Evolutionary conservation across 1,140 invertebrate species (phyloP), one percentile per base, ranked within the genome.

Genomic region (Drosophila pectinifera): DNA sequence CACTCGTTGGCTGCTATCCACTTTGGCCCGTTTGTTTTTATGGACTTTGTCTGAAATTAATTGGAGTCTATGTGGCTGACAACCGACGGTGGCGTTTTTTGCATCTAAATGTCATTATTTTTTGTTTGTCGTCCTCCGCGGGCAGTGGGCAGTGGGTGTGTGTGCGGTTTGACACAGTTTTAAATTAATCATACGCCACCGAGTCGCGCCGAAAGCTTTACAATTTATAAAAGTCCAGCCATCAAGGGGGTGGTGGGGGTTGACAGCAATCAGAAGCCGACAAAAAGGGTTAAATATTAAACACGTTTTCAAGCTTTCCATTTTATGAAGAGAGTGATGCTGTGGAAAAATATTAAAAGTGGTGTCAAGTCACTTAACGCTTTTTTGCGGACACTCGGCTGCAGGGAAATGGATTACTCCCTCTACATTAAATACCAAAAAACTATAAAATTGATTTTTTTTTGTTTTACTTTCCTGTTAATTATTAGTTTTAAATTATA

Each of bases 111-210:
- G 80, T 62, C 70, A 56, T 43, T 62, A 18, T 65, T 59, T 80
- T 56, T 61, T 38, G 31, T 46, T 20, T 28, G 22, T 24, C n/a
- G 5, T 6, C 20, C 11, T 36, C 3, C 10, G 11, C 5, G 42
- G 20, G 42, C 38, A 39, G 7, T 46, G 41, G 45, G 57, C 34
- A 38, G 68, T 41, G 51, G 13, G 56, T 45, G 61, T 73, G 56
- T 82, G 64, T 79, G 83, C 46, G 84, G 83, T 89, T 78, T 89
- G 83, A 69, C 80, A 83, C 80, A 85, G 80, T 89, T 89, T 90
- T 89, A 89, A 89, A 89, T 89, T 90, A 78, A 89, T 90, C 88
- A 91, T 90, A 76, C 80, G 78, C 85, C 82, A 80, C 57, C 68
- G 73, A 58, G 55, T 42, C 62, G 75, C 79, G 64, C 41, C 28